A percentile compares a stretch with the other conserved stretches of the same genome.
Evolutionary conservation across 2,113 vertebrate genomes (phyloP).

Genomic region (Burhinus oedicnemus): DNA sequence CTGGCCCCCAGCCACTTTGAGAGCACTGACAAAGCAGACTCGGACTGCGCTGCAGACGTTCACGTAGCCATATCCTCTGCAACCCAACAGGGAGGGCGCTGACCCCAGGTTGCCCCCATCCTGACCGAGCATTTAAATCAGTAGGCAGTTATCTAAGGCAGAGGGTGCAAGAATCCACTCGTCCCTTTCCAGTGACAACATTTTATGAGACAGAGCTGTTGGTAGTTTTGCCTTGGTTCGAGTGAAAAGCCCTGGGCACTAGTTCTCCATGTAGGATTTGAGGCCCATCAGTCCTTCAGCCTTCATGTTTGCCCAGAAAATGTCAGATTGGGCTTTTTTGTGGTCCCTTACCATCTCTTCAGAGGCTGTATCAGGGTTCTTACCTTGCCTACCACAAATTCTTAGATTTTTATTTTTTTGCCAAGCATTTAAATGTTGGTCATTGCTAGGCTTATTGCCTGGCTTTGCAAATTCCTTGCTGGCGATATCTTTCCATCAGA

Average conservation of each 20-base stretch:
- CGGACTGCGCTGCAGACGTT: background rate
- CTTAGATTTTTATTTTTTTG: background rate
- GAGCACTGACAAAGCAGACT: background rate
- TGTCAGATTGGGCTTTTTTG: background rate
- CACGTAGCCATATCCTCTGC: slow-evolving; percentile 29
- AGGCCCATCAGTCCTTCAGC: background rate
- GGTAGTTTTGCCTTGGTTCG: background rate
- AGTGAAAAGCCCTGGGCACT: background rate
- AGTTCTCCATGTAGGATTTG: background rate
- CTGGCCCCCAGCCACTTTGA: background rate
- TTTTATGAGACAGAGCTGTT: background rate
- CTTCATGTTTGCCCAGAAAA: background rate
- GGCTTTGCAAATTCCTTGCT: background rate
- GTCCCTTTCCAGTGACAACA: accelerated
- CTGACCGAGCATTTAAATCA: background rate
- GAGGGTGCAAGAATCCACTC: background rate
- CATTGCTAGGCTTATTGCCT: background rate
- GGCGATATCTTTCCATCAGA: background rate
- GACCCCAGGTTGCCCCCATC: background rate
- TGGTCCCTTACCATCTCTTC: background rate
- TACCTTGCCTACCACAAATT: background rate
- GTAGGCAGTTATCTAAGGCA: background rate
- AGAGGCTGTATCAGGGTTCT: background rate
- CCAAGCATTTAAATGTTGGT: background rate
- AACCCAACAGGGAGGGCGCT: background rate